Base-by-base conservation (phyloP, 2,888 invertebrate species). In the Cremastinae sp. region DNA sequence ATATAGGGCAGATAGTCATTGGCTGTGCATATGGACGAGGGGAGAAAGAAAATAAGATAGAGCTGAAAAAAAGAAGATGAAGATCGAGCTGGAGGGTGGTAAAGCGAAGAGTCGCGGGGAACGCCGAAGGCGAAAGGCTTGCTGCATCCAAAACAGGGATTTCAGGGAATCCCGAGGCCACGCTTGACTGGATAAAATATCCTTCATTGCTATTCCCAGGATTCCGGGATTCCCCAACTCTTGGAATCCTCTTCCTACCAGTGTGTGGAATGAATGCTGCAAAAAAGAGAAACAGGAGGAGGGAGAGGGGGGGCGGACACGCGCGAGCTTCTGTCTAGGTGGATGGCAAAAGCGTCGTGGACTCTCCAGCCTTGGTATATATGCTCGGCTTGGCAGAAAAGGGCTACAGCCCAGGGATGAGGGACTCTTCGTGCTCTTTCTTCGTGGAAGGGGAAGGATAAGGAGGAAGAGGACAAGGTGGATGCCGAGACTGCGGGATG, bases 101-200 rank as follows among this genome's bases (percentile, higher is more conserved):
- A 53, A 38, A 54, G 64, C 43, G 77, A 62, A 65, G 69, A 75
- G 74, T 62, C 73, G 34, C 43, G 45, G 74, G 22, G 28, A 51
- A 9, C 12, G 22, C 38, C 5, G 16, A 7, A 54, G 22, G 28
- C 53, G 64, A 64, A 69, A 70, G 68, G 68, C 62, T 78, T 47
- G 76, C 68, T 81, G 83, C 82, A 84, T 84, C 85, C 80, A 81
- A 85, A 87, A 85, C 84, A 84, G 85, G 85, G 86, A 87, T 87
- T 87, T 85, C 80, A 78, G 75, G 79, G 80, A 83, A 86, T 83
- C 84, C 82, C 71, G 73, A 28, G 79, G 79, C 75, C 83, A 84
- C 83, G 85, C 80, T 84, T 84, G 82, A 84, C 84, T 85, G 84
- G 82, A 81, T 86, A 83, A 85, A 85, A 86, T 86, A 86, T 86